A percentile compares a stretch with the other conserved stretches of the same genome.
Evolutionary conservation across 1,140 invertebrate species (phyloP).

Genomic region (Pantala flavescens): DNA sequence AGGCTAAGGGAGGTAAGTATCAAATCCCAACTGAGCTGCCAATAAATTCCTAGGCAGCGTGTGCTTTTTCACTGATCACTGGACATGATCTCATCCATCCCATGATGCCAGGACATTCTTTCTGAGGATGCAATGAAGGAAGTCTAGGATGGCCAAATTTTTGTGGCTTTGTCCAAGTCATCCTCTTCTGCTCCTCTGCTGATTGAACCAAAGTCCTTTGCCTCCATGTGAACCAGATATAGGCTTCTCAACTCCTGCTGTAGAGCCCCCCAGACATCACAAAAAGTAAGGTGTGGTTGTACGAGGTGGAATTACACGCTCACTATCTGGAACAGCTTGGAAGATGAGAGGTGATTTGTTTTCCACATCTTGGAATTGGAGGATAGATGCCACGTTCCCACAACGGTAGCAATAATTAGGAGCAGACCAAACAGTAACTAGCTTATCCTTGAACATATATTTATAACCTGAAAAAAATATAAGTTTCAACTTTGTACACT

Average conservation of each 20-base stretch:
- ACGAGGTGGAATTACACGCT: constrained; percentile 81
- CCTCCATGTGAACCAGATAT: background rate
- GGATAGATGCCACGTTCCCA: constrained; percentile 85
- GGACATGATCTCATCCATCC: background rate
- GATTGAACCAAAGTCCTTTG: background rate
- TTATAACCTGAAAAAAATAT: constrained; percentile 61
- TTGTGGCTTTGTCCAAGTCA: background rate
- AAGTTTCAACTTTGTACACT: background rate
- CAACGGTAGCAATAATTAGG: constrained; percentile 95
- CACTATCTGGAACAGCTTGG: constrained; percentile 83
- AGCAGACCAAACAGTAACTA: constrained; percentile 95
- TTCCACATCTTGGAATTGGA: constrained; percentile 69
- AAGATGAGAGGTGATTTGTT: constrained; percentile 79
- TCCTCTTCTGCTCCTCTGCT: background rate
- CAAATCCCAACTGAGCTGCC: background rate
- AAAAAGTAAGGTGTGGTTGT: constrained; percentile 95
- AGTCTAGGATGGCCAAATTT: background rate
- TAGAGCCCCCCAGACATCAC: constrained; percentile 37
- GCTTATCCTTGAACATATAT: constrained; percentile 89
- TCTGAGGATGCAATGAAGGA: background rate
- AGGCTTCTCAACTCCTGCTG: background rate
- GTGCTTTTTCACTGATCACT: background rate
- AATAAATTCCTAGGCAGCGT: background rate
- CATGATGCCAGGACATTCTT: background rate
- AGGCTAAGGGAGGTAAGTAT: background rate